These are phyloP conservation scores for Caiman crocodilus DNA, from an alignment of 2,797 vertebrate species.

Conservation along the genomic window DNA sequence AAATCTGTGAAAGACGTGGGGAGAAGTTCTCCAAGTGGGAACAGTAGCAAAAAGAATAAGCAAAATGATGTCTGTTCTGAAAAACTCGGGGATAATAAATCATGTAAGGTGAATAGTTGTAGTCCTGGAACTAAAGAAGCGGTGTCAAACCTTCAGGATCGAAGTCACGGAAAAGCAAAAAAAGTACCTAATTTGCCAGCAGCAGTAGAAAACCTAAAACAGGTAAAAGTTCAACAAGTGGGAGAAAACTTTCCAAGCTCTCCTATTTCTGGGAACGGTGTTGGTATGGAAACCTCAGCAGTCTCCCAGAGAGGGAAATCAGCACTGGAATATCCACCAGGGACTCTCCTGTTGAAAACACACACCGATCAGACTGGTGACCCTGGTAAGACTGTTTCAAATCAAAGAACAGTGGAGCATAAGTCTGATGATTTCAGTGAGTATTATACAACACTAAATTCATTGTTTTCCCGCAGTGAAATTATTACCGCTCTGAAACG, in stretches of 20 bases:
- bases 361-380: slow-evolving; percentile 68
- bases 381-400: slow-evolving; percentile 76
- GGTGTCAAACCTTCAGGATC: slow-evolving; percentile 78
- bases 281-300: slow-evolving; percentile 43
- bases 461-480: slow-evolving; percentile 31
- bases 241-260: slow-evolving; percentile 69
- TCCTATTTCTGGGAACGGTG: slow-evolving; percentile 71
- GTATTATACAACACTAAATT: slow-evolving; percentile 64
- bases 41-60: slow-evolving; percentile 81
- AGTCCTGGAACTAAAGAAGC: slow-evolving; percentile 77
- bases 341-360: slow-evolving; percentile 65
- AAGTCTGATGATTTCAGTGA: slow-evolving; percentile 81
- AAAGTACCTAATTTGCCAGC: slow-evolving; percentile 69
- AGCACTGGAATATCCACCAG: slow-evolving; percentile 61
- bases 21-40: slow-evolving; percentile 81
- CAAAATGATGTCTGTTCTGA: slow-evolving; percentile 82
- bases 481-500: slow-evolving; percentile 28
- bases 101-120: slow-evolving; percentile 79
- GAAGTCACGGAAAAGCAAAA: slow-evolving; percentile 81
- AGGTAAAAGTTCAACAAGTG: slow-evolving; percentile 62
- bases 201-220: slow-evolving; percentile 73
- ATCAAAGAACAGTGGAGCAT: slow-evolving; percentile 73
- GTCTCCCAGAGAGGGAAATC: slow-evolving; percentile 63
- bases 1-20: slow-evolving; percentile 80
- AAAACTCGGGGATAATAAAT: slow-evolving; percentile 81